These are phyloP conservation scores for Spheniscus humboldti DNA, from an alignment of 2,797 vertebrate genomes.

Conservation along the genomic window DNA sequence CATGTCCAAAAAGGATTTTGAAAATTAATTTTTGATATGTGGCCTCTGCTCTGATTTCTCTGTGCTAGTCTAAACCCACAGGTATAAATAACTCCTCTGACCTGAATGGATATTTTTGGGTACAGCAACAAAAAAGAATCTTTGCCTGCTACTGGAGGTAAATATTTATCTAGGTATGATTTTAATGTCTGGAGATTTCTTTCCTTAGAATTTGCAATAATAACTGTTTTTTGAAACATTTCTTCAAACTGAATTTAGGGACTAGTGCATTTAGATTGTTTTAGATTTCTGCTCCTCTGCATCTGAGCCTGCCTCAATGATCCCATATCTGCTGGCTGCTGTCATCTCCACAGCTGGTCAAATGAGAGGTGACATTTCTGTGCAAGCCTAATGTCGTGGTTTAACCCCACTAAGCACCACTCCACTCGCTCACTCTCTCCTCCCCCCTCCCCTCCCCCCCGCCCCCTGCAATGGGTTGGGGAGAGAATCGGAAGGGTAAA, in stretches of 20 bases:
- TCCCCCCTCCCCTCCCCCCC: too few relatives aligned
- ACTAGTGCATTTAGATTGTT: background rate
- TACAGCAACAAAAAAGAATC: background rate
- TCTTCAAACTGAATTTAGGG: background rate
- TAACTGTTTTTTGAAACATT: background rate
- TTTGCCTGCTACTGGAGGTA: background rate
- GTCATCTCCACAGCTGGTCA: background rate
- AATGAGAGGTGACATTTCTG: background rate
- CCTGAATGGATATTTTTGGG: background rate
- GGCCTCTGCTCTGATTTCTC: background rate
- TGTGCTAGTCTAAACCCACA: background rate
- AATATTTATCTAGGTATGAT: background rate
- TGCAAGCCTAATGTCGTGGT: background rate
- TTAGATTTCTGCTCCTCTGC: background rate
- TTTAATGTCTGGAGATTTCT: background rate
- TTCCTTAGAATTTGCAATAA: background rate
- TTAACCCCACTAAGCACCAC: too few relatives aligned
- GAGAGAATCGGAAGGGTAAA: too few relatives aligned
- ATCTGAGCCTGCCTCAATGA: rapidly evolving
- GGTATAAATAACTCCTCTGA: background rate
- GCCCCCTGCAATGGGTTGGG: too few relatives aligned
- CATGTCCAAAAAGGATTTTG: background rate
- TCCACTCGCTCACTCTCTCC: too few relatives aligned
- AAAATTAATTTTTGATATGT: background rate
- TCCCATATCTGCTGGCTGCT: background rate